Percentiles rank a stretch among this genome's conserved stretches.
These are phyloP conservation scores for Novumbra hubbsi DNA, from an alignment of 2,797 vertebrate species.

Conservation along the genomic window DNA sequence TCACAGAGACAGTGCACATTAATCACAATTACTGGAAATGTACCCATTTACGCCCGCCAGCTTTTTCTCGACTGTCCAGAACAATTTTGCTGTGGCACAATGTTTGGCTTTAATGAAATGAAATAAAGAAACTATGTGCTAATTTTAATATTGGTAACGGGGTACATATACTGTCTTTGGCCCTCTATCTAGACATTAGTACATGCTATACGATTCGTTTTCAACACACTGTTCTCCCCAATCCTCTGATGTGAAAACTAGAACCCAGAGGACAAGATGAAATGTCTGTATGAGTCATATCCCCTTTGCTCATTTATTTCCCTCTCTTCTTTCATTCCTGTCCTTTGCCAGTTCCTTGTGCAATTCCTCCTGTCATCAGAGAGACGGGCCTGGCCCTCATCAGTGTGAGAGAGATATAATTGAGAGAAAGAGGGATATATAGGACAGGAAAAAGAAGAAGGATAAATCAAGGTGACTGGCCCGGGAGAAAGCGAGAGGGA, in stretches of 20 bases:
- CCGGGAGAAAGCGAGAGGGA: neutral
- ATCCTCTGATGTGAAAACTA: constrained; percentile 16
- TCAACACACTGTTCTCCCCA: constrained; percentile 12
- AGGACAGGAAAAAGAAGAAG: constrained; percentile 4
- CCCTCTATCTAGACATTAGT: too few relatives aligned
- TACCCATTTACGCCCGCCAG: too few relatives aligned
- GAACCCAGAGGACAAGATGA: constrained; percentile 24
- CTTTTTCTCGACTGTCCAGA: too few relatives aligned
- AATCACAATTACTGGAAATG: too few relatives aligned
- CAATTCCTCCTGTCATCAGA: neutral
- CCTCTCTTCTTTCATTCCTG: constrained; percentile 11
- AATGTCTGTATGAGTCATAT: constrained; percentile 23
- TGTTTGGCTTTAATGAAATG: too few relatives aligned
- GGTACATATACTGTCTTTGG: too few relatives aligned
- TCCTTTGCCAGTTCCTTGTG: constrained; percentile 17
- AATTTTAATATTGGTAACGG: too few relatives aligned
- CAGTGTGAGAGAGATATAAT: constrained; percentile 4
- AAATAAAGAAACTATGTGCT: too few relatives aligned
- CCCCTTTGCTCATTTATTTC: neutral
- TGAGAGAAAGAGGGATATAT: constrained; percentile 2
- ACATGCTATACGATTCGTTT: too few relatives aligned
- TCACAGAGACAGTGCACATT: too few relatives aligned
- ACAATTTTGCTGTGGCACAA: too few relatives aligned
- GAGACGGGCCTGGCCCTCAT: constrained; percentile 30
- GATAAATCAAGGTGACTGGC: neutral